Evolutionary conservation across 2,888 invertebrate genomes (phyloP).

Genomic region (Chloroclysta siterata): DNA sequence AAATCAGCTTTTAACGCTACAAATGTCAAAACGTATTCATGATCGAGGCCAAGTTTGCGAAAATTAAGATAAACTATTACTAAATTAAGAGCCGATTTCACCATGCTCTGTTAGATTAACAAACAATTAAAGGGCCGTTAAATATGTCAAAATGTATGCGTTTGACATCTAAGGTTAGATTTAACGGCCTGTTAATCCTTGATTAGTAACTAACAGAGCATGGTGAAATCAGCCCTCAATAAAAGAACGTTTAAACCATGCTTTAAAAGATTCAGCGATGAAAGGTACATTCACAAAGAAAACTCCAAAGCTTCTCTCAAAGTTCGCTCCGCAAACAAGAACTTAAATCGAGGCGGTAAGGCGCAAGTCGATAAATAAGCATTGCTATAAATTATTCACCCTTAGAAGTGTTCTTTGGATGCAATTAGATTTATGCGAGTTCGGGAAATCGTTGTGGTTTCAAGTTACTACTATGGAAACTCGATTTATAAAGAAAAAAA

Average conservation of each 20-base stretch:
- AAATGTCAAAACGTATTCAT: too few species aligned
- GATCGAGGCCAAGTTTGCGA: too few species aligned
- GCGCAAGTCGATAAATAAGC: slow-evolving; percentile 42
- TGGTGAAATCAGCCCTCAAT: too few species aligned
- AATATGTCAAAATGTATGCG: too few species aligned
- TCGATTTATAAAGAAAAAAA: slow-evolving; percentile 7
- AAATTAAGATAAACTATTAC: too few species aligned
- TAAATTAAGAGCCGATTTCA: too few species aligned
- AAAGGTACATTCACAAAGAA: slow-evolving; percentile 28
- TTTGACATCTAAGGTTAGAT: too few species aligned
- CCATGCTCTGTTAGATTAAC: too few species aligned
- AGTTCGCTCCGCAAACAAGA: slow-evolving; percentile 26
- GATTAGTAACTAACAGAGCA: too few species aligned
- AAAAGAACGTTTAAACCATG: slow-evolving; percentile 42
- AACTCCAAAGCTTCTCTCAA: slow-evolving; percentile 18
- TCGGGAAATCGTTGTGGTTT: slow-evolving; percentile 38
- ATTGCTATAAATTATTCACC: slow-evolving; percentile 45
- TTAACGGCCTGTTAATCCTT: too few species aligned
- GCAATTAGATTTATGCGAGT: slow-evolving; percentile 48
- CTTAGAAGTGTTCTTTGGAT: slow-evolving; percentile 42
- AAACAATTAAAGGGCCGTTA: too few species aligned
- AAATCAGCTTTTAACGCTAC: too few species aligned
- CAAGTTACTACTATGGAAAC: slow-evolving; percentile 18
- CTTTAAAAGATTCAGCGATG: not conserved
- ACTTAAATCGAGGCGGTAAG: slow-evolving; percentile 24